Percentiles rank a stretch among this genome's conserved stretches.
These are phyloP conservation scores for Strigamia crassipes DNA, from an alignment of 2,888 invertebrate genomes.

Conservation along the genomic window DNA sequence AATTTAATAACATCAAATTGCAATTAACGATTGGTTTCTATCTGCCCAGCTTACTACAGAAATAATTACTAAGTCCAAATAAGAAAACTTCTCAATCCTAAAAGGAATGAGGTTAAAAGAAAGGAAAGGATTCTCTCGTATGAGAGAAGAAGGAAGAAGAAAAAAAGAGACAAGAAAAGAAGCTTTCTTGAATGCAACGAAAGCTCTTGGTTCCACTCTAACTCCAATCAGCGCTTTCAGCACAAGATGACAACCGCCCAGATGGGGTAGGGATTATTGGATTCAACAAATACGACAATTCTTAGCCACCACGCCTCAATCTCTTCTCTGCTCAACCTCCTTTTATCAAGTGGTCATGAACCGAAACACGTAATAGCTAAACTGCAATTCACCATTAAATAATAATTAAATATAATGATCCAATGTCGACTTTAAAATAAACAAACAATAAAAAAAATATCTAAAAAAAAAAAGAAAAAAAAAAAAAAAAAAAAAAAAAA, in stretches of 20 bases:
- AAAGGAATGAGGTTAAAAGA: not conserved
- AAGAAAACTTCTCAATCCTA: not conserved
- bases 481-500: not conserved
- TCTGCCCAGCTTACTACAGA: too few species aligned
- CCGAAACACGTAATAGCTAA: not conserved
- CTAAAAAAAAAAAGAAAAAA: too few species aligned
- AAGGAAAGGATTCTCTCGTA: not conserved
- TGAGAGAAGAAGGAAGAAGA: not conserved
- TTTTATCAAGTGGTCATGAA: not conserved
- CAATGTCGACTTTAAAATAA: not conserved
- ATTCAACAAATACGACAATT: constrained; percentile 42
- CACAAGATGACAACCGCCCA: constrained; percentile 35
- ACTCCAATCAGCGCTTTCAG: constrained; percentile 35
- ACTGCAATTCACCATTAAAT: not conserved
- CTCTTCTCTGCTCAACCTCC: not conserved
- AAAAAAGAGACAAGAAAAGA: not conserved
- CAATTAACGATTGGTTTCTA: too few species aligned
- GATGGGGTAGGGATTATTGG: constrained; percentile 37
- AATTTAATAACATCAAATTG: too few species aligned
- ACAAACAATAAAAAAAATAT: too few species aligned
- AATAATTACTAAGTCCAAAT: too few species aligned
- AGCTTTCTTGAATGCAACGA: constrained; percentile 14
- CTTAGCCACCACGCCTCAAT: not conserved
- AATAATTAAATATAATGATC: not conserved
- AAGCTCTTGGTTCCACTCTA: constrained; percentile 14